Evolutionary conservation across 2,113 vertebrate species (phyloP), one percentile per base, ranked within the genome.

Genomic region (Sylvilagus bachmani): DNA sequence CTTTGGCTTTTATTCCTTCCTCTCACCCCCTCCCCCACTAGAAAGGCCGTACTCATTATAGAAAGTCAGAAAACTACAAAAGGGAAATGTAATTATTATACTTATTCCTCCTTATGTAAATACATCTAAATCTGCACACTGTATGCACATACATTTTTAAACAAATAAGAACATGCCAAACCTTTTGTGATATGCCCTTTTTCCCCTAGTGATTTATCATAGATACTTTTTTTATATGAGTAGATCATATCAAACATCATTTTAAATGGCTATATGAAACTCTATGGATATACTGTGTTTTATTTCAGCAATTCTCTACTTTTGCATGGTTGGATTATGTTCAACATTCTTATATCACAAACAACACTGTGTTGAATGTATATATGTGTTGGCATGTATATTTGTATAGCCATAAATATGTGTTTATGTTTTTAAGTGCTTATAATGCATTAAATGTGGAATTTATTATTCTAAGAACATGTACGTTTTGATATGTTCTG

Each of bases 1-100:
- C 66, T 96, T 94, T 86, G 44, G 53, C 44, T 94, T 91, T 92
- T 64, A 64, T 79, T 90, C 29, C 8, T 58, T 25, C 7, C 62
- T 24, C 1, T 17, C 55, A 6, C 25, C 7, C 62, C 24, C 1
- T 17, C 55, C 6, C 25, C 21, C 29, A 75, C 86, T 74, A 71
- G 21, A 51, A 85, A 90, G 94, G 33, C 19, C 94, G 69, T 70
- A 11, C 21, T 89, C 17, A 49, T 82, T 90, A 64, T 14, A 93
- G 71, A 93, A 89, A 94, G 79, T 89, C 16, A 88, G 31, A 75
- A 62, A 58, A 86, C 77, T 74, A 79, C 19, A 89, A 31, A 94
- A 27, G 75, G 19, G 49, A 90, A 86, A 95, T 29, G 87, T 5
- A 78, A 12, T 75, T 67, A 58, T 38, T 27, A 51, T 1, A 78